These are phyloP conservation scores for Acipenser ruthenus DNA, from an alignment of 2,797 vertebrate genomes.

Conservation along the genomic window DNA sequence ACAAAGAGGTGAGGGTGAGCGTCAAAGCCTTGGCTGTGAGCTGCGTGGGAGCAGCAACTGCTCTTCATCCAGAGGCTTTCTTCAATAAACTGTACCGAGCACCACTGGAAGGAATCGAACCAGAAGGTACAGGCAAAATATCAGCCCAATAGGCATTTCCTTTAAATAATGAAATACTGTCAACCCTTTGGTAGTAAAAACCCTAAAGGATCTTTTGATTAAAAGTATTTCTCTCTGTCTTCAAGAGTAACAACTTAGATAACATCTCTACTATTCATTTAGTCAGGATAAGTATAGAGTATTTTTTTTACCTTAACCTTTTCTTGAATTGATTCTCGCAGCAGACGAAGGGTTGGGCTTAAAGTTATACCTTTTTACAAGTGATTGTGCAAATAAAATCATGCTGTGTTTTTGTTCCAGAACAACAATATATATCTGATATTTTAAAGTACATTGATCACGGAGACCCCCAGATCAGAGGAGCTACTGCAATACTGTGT, in stretches of 20 bases:
- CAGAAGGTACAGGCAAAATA: conserved; percentile 49
- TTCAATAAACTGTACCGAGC: conserved; percentile 83
- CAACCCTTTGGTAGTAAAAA: too few species aligned
- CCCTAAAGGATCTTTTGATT: too few species aligned
- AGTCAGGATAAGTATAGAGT: too few species aligned
- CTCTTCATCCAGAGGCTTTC: conserved; percentile 85
- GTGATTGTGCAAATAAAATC: conserved; percentile 9
- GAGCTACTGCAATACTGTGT: conserved; percentile 85
- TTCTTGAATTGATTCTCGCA: too few species aligned
- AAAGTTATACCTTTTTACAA: too few species aligned
- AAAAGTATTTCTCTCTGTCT: too few species aligned
- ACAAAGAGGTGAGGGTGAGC: conserved; percentile 89
- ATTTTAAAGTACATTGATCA: conserved; percentile 77
- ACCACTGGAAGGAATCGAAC: conserved; percentile 62
- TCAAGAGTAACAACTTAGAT: too few species aligned
- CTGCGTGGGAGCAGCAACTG: conserved; percentile 81
- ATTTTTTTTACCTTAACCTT: background rate
- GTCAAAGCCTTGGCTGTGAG: conserved; percentile 93
- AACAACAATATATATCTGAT: conserved; percentile 86
- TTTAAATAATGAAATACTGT: too few species aligned
- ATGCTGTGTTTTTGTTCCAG: conserved; percentile 46
- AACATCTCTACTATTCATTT: too few species aligned
- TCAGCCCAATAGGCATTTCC: too few species aligned
- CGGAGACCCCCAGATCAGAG: conserved; percentile 91
- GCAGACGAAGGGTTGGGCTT: too few species aligned